Evolutionary conservation across 64 coral and sea anemone species (phyloP), one percentile per base, ranked within the genome.

Genomic region (Anthopleura sola): DNA sequence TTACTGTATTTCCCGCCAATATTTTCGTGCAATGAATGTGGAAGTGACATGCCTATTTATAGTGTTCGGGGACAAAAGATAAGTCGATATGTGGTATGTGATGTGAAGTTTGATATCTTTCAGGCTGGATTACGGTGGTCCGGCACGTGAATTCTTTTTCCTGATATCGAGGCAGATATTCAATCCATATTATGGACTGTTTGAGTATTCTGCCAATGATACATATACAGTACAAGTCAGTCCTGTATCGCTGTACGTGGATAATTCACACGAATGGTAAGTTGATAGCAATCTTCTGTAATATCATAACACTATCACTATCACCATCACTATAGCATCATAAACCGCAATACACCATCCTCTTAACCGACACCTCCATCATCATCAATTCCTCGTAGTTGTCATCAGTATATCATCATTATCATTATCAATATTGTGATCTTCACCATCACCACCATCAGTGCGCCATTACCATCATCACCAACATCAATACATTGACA

Each of bases 171-270:
- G 97, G 34, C 93, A 99, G 85, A 86, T 99, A 34, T 99, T 99
- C 51, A 99, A 99, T 44, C 97, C 97, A 5, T 99, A 99, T 78
- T 99, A 99, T 86, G 97, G 97, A 36, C 75, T 99, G 44, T 99
- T 99, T 88, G 97, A 99, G 74, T 99, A 99, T 81, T 99, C 97
- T 54, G 97, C 92, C 8, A 94, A 99, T 78, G 97, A 99, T 21
- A 99, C 97, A 4, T 99, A 99, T 54, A 99, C 97, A 0, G 93
- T 99, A 9, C 97, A 99, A 90, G 93, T 99, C 38, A 99, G 97
- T 60, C 89, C 97, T 6, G 93, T 99, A 14, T 99, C 97, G 13
- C 87, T 92, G 51, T 99, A 95, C 71, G 97, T 99, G 44, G 97
- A 99, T 84, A 99, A 99, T 48, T 90, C 97, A 19, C 97, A 99